Conservation (phyloP, 1,140 invertebrate genomes). For the Aphis craccivora region DNA sequence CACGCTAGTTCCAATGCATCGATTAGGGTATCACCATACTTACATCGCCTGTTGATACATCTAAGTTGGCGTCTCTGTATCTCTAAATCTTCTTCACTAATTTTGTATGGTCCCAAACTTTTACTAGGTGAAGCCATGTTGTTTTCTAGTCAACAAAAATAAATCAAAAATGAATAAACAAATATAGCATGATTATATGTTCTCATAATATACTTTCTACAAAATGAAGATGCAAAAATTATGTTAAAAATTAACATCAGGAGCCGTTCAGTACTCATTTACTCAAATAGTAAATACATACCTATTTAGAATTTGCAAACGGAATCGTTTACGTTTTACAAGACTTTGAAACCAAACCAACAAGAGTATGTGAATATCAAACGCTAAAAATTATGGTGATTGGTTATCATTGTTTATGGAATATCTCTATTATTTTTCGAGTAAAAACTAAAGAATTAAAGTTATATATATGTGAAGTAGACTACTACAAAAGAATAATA, state of each 20-base stretch:
- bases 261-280: no score
- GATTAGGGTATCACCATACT: not conserved
- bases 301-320: not conserved
- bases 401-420: not conserved
- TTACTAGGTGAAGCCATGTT: not conserved
- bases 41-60: conserved; percentile 33
- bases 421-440: no score
- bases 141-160: not conserved
- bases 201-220: not conserved
- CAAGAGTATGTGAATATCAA: not conserved
- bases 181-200: not conserved
- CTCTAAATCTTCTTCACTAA: not conserved
- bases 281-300: not conserved
- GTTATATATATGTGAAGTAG: no score
- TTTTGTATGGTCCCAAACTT: not conserved
- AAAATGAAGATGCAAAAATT: not conserved
- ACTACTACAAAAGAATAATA: no score
- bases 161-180: not conserved
- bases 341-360: not conserved
- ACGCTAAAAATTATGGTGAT: not conserved
- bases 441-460: no score
- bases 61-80: not conserved
- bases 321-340: not conserved
- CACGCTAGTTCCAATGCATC: not conserved
- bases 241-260: not conserved